Conservation (phyloP, 2,797 vertebrate species). For the Fistularia commersonii region DNA sequence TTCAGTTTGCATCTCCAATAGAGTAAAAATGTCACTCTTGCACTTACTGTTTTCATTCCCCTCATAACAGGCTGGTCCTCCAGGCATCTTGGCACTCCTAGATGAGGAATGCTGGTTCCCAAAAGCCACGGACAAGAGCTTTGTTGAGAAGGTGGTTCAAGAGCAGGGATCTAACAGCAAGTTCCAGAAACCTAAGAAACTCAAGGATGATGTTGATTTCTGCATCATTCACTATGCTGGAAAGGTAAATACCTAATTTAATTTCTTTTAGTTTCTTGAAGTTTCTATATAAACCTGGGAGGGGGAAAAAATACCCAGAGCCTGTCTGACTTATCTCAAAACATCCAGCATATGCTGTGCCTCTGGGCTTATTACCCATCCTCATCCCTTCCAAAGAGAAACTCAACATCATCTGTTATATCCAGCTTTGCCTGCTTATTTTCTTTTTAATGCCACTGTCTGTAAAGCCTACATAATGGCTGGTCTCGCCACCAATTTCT, state of each 20-base stretch:
- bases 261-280: not conserved
- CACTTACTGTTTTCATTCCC: not conserved
- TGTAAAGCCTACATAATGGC: no score
- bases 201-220: constrained; percentile 94
- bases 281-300: not conserved
- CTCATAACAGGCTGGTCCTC: constrained; percentile 83
- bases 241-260: constrained; percentile 74
- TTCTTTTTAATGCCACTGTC: no score
- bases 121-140: constrained; percentile 95
- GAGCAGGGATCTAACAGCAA: constrained; percentile 94
- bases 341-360: no score
- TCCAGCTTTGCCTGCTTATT: no score
- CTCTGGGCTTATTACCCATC: no score
- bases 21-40: not conserved
- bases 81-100: constrained; percentile 90
- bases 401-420: no score
- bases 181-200: constrained; percentile 94
- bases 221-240: constrained; percentile 96
- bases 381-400: no score
- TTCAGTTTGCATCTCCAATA: not conserved
- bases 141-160: constrained; percentile 93
- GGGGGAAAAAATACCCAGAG: no score
- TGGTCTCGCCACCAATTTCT: no score
- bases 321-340: no score
- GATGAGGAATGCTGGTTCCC: constrained; percentile 99